These are phyloP conservation scores for Oxyruncus cristatus DNA, from an alignment of 2,113 vertebrate species.

Conservation along the genomic window DNA sequence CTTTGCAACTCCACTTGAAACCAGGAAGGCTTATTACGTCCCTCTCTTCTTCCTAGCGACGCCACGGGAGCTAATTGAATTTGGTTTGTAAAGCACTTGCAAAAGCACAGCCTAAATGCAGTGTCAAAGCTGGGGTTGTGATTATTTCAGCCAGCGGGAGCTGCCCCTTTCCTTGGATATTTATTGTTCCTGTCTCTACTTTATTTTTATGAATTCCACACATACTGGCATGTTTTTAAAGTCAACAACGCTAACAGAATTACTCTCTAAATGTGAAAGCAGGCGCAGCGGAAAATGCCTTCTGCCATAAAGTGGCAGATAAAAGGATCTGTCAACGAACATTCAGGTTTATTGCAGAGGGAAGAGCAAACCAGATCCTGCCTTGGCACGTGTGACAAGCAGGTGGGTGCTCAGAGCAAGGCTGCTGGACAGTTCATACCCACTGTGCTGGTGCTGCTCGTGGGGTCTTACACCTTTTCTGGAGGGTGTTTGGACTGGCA, in stretches of 20 bases:
- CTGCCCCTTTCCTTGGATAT: constrained; percentile 59
- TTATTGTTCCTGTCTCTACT: constrained; percentile 62
- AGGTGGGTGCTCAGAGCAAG: background rate
- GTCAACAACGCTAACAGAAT: constrained; percentile 50
- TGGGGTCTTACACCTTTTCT: background rate
- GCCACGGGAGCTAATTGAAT: constrained; percentile 57
- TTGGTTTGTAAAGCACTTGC: constrained; percentile 64
- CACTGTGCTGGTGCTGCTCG: fast-evolving
- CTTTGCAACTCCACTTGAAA: constrained; percentile 35
- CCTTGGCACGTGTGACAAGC: background rate
- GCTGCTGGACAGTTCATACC: background rate
- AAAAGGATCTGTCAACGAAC: constrained; percentile 32
- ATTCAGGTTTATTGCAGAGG: constrained; percentile 13
- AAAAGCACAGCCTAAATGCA: constrained; percentile 61
- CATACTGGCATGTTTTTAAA: constrained; percentile 58
- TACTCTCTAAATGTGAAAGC: constrained; percentile 28
- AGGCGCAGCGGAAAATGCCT: constrained; percentile 45
- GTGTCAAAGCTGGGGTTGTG: constrained; percentile 39
- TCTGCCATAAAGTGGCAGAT: constrained; percentile 32
- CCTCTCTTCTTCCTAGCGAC: constrained; percentile 39
- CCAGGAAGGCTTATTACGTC: constrained; percentile 42
- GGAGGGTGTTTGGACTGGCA: background rate
- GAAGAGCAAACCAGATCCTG: background rate
- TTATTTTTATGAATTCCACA: constrained; percentile 66
- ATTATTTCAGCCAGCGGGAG: constrained; percentile 64